Conservation (phyloP, 2,113 vertebrate genomes). For the Alethe castanea region DNA sequence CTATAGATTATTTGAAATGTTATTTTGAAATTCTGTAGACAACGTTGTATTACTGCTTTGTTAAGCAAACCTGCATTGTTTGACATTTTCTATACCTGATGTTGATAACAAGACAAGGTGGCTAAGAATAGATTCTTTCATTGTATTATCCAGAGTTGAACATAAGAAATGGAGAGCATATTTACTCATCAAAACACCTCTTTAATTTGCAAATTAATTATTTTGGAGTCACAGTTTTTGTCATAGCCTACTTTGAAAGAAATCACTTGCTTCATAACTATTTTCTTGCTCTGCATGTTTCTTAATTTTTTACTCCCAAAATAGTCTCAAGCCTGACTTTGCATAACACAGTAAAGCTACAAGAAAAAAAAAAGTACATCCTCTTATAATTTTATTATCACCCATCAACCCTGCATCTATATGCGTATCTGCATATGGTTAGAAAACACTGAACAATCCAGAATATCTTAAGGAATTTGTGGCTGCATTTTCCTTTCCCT, state of each 20-base stretch:
- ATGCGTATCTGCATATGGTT: not conserved
- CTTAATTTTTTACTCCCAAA: not conserved
- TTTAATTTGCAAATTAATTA: not conserved
- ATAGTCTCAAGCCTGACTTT: not conserved
- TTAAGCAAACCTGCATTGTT: not conserved
- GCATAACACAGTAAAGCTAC: not conserved
- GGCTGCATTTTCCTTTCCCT: not conserved
- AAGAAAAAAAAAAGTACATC: not conserved
- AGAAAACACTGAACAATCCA: not conserved
- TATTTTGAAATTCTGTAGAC: not conserved
- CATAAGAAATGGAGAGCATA: not conserved
- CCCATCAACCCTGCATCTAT: not conserved
- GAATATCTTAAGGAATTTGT: not conserved
- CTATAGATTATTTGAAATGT: not conserved
- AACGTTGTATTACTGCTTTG: not conserved
- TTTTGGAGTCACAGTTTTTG: not conserved
- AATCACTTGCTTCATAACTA: not conserved
- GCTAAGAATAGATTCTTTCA: not conserved
- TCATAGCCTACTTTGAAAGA: not conserved
- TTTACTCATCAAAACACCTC: not conserved
- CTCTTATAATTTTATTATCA: not conserved
- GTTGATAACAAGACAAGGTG: not conserved
- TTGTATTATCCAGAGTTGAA: not conserved
- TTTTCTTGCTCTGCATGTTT: not conserved
- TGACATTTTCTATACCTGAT: not conserved